Evolutionary conservation across 2,113 vertebrate genomes (phyloP).

Genomic region (Pyrgilauda ruficollis): DNA sequence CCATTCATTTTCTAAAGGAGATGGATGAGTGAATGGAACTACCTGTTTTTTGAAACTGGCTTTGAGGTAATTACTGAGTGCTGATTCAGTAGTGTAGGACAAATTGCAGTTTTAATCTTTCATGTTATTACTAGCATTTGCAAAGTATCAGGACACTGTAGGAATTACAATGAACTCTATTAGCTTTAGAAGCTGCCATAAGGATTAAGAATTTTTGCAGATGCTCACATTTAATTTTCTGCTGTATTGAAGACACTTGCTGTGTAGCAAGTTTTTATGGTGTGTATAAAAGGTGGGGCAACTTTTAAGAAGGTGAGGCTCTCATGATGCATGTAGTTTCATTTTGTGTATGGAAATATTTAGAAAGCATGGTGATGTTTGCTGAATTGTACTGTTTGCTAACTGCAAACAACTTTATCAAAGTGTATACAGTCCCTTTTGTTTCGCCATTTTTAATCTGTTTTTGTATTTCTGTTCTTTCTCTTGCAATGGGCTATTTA

Average conservation of each 20-base stretch:
- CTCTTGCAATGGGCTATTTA: not conserved
- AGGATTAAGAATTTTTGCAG: not conserved
- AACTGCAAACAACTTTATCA: not conserved
- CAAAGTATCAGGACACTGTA: not conserved
- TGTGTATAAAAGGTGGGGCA: not conserved
- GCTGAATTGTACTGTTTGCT: not conserved
- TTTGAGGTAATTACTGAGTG: not conserved
- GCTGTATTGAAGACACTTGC: not conserved
- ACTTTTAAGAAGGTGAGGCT: not conserved
- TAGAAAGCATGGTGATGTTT: not conserved
- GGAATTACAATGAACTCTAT: not conserved
- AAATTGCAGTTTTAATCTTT: not conserved
- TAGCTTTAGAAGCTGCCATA: not conserved
- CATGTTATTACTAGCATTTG: not conserved
- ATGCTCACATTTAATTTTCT: not conserved
- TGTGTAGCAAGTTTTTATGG: not conserved
- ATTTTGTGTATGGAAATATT: not conserved
- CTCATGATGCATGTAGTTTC: not conserved
- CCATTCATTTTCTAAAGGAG: not conserved
- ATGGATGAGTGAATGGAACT: not conserved
- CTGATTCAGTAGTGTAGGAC: not conserved
- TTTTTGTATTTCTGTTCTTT: not conserved
- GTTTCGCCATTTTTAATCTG: not conserved
- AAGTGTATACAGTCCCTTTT: not conserved
- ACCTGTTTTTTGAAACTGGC: not conserved